These are phyloP conservation scores for Plebejus argus DNA, from an alignment of 2,888 invertebrate species.

Conservation along the genomic window DNA sequence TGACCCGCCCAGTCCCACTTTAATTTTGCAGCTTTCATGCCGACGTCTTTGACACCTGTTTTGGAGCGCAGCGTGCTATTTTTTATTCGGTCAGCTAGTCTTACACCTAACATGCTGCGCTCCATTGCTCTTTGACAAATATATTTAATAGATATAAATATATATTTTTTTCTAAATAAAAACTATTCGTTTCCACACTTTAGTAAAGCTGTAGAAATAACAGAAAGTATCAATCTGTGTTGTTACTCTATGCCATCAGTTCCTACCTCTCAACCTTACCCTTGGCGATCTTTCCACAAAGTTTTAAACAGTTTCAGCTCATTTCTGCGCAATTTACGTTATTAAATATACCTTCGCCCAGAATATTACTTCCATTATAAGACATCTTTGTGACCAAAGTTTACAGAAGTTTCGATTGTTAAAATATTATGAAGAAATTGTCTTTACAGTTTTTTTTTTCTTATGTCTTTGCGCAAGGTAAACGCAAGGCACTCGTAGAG, in stretches of 20 bases:
- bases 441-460: background rate
- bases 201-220: too few species aligned
- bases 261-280: conserved; percentile 1
- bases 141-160: too few species aligned
- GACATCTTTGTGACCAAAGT: conserved; percentile 5
- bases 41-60: too few species aligned
- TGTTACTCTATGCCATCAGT: background rate
- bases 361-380: conserved; percentile 4
- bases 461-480: background rate
- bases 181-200: too few species aligned
- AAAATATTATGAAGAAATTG: background rate
- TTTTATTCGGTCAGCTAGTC: too few species aligned
- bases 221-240: background rate
- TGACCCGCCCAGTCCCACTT: too few species aligned
- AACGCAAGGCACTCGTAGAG: too few species aligned
- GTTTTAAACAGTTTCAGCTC: conserved; percentile 19
- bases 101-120: too few species aligned
- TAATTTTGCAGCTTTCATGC: too few species aligned
- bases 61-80: too few species aligned
- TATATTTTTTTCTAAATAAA: too few species aligned
- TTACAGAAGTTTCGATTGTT: background rate
- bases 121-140: too few species aligned
- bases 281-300: conserved; percentile 11
- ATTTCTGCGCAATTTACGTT: conserved; percentile 23
- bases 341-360: conserved; percentile 12